Conservation (phyloP, 2,797 vertebrate species). For the Etheostoma perlongum region DNA sequence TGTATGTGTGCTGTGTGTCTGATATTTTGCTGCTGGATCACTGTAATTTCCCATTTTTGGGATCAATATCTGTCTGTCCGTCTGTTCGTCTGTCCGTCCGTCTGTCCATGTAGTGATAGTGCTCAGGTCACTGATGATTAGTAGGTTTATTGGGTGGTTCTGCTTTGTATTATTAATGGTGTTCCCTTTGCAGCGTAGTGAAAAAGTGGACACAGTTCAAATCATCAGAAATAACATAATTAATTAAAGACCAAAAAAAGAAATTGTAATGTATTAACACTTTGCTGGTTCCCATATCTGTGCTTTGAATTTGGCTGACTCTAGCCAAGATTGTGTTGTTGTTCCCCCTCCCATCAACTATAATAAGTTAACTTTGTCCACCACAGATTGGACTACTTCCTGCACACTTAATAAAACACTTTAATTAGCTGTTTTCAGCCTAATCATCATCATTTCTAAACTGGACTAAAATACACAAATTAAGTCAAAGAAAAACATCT, state of each 20-base stretch:
- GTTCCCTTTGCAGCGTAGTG: background rate
- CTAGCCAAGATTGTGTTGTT: background rate
- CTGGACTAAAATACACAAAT: constrained; percentile 2
- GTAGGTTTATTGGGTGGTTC: background rate
- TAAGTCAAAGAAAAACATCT: background rate
- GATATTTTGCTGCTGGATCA: too few species aligned
- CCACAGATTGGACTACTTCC: background rate
- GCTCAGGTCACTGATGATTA: background rate
- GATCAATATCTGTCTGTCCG: too few species aligned
- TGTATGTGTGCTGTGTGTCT: too few species aligned
- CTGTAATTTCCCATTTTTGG: too few species aligned
- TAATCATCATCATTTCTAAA: background rate
- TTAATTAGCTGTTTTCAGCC: background rate
- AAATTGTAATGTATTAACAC: background rate
- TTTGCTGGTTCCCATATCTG: background rate
- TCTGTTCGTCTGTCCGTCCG: too few species aligned
- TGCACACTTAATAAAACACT: background rate
- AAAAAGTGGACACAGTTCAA: background rate
- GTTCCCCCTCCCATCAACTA: background rate
- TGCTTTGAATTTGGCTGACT: background rate
- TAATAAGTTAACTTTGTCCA: constrained; percentile 14
- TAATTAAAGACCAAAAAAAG: background rate
- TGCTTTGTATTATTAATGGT: background rate
- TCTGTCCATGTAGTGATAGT: background rate
- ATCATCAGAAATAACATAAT: background rate